These are phyloP conservation scores for Zaprionus capensis DNA, from an alignment of 1,140 invertebrate species.

Conservation along the genomic window DNA sequence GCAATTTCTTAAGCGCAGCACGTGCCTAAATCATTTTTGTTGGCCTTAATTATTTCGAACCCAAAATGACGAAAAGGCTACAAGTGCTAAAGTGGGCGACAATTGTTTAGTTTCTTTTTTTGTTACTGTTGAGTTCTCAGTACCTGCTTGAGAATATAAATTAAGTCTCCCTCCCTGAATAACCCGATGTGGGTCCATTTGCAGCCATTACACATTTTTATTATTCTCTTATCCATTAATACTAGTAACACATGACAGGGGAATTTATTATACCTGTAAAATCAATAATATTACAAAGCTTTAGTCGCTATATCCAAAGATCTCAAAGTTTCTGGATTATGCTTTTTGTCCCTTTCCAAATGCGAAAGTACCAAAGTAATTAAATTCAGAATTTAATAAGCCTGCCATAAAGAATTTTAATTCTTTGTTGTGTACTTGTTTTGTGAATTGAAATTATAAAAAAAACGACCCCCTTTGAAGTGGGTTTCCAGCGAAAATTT, in stretches of 20 bases:
- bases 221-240: slow-evolving; percentile 6
- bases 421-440: slow-evolving; percentile 31
- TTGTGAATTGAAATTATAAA: slow-evolving; percentile 60
- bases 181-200: slow-evolving; percentile 1
- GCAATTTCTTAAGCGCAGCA: slow-evolving; percentile 76
- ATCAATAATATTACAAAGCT: slow-evolving; percentile 2
- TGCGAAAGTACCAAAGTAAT: slow-evolving; percentile 17
- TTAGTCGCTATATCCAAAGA: background rate
- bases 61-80: slow-evolving; percentile 64
- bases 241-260: background rate
- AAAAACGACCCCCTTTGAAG: slow-evolving; percentile 40
- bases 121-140: background rate
- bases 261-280: slow-evolving; percentile 13
- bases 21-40: slow-evolving; percentile 69
- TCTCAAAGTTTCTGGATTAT: background rate
- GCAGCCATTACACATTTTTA: background rate
- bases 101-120: slow-evolving; percentile 53
- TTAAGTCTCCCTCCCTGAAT: slow-evolving; percentile 3
- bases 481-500: slow-evolving; percentile 33
- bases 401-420: slow-evolving; percentile 31
- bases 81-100: slow-evolving; percentile 39
- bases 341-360: background rate
- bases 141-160: slow-evolving; percentile 31
- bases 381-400: slow-evolving; percentile 20
- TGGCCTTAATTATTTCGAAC: slow-evolving; percentile 73